A percentile compares a stretch with the other conserved stretches of the same genome.
phyloP scores from a whole-genome alignment of 2,113 vertebrate species.

The Thunnus thynnus region DNA sequence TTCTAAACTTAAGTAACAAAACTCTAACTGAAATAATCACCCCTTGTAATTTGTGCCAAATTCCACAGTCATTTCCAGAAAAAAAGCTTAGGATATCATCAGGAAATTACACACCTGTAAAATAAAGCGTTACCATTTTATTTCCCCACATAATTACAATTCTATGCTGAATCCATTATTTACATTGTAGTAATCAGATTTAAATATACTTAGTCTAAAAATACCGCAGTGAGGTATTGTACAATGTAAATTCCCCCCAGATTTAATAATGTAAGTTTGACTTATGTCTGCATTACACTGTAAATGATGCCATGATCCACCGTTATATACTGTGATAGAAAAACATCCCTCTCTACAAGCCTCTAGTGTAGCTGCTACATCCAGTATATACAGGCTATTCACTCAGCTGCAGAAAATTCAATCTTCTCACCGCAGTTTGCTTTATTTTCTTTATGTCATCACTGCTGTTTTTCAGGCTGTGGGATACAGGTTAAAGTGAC shows the following conservation, averaged over 20 bases:
- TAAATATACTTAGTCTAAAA: no score
- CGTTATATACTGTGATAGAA: background rate
- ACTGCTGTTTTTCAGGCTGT: constrained; percentile 36
- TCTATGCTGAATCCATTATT: no score
- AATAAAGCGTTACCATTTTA: background rate
- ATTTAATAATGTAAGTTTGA: no score
- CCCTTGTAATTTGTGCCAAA: no score
- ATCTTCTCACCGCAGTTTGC: constrained; percentile 30
- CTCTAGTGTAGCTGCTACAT: constrained; percentile 2
- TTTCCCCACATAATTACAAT: no score
- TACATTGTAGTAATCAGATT: no score
- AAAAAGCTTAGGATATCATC: background rate
- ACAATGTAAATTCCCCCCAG: no score
- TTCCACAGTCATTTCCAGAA: no score
- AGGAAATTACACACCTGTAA: no score
- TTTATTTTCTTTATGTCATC: constrained; percentile 57
- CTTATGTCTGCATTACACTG: background rate
- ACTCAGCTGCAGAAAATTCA: constrained; percentile 46
- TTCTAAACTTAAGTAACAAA: no score
- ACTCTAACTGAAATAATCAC: no score
- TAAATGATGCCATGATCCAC: background rate
- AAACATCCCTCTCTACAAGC: background rate
- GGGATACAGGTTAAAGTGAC: constrained; percentile 46
- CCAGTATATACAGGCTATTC: background rate
- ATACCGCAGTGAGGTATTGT: no score